Evolutionary conservation across 2,113 vertebrate species (phyloP).

Genomic region (Entosphenus tridentatus): DNA sequence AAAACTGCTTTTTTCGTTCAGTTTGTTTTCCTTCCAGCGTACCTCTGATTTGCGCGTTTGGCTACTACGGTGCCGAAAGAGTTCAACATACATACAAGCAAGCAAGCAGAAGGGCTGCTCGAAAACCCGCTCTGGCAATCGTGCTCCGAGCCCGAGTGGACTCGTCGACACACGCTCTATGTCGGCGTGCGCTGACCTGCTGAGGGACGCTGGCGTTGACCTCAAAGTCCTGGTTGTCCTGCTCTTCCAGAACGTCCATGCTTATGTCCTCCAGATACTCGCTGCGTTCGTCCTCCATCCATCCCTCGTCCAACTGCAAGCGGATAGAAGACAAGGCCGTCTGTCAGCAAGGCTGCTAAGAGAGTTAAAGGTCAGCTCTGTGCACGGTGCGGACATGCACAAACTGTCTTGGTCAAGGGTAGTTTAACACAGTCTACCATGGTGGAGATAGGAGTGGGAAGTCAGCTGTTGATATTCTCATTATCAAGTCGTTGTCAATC

Average conservation of each 20-base stretch:
- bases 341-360: too few species aligned
- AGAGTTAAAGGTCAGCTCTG: too few species aligned
- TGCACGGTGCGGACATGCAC: too few species aligned
- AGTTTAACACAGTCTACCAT: too few species aligned
- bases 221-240: slow-evolving; percentile 49
- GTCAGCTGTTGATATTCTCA: too few species aligned
- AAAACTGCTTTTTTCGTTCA: too few species aligned
- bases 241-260: slow-evolving; percentile 75
- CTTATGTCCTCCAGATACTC: slow-evolving; percentile 92
- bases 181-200: slow-evolving; percentile 28
- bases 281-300: slow-evolving; percentile 89
- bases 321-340: not conserved
- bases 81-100: slow-evolving; percentile 1
- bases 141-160: slow-evolving; percentile 8
- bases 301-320: slow-evolving; percentile 66
- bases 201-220: slow-evolving; percentile 35
- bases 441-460: too few species aligned
- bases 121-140: not conserved
- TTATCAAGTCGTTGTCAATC: too few species aligned
- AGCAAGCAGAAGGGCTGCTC: not conserved
- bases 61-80: not conserved
- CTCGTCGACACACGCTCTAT: slow-evolving; percentile 11
- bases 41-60: not conserved
- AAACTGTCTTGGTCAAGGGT: too few species aligned
- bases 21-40: too few species aligned